A percentile compares a stretch with the other conserved stretches of the same genome.
Evolutionary conservation across 2,797 vertebrate genomes (phyloP).

Genomic region (Tangara arthus): DNA sequence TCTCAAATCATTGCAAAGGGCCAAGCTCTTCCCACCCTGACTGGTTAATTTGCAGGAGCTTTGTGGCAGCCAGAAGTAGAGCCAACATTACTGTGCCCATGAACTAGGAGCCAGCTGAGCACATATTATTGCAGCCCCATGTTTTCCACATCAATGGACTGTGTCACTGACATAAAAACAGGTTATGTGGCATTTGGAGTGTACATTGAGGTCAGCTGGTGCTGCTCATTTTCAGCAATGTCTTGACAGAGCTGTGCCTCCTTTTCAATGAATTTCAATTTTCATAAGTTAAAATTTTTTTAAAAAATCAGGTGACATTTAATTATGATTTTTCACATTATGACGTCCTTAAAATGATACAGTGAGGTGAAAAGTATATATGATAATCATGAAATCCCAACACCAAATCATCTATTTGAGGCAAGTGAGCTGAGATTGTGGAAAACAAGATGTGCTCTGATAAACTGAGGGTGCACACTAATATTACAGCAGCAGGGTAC

Average conservation of each 20-base stretch:
- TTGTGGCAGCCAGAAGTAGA: background rate
- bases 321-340: background rate
- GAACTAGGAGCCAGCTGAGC: background rate
- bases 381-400: background rate
- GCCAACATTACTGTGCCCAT: background rate
- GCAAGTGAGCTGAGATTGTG: background rate
- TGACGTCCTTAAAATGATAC: background rate
- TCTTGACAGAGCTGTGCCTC: background rate
- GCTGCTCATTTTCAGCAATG: background rate
- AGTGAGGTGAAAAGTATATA: background rate
- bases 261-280: background rate
- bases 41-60: background rate
- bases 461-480: background rate
- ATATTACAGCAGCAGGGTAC: background rate
- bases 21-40: background rate
- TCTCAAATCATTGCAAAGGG: background rate
- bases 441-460: background rate
- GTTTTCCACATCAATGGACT: background rate
- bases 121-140: background rate
- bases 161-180: background rate
- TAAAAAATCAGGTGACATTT: background rate
- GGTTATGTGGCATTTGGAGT: background rate
- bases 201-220: background rate
- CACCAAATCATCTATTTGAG: background rate
- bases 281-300: background rate